Percentiles rank a stretch among this genome's conserved stretches.
These are phyloP conservation scores for Rhynchopsitta pachyrhyncha DNA, from an alignment of 2,113 vertebrate genomes.

Conservation along the genomic window DNA sequence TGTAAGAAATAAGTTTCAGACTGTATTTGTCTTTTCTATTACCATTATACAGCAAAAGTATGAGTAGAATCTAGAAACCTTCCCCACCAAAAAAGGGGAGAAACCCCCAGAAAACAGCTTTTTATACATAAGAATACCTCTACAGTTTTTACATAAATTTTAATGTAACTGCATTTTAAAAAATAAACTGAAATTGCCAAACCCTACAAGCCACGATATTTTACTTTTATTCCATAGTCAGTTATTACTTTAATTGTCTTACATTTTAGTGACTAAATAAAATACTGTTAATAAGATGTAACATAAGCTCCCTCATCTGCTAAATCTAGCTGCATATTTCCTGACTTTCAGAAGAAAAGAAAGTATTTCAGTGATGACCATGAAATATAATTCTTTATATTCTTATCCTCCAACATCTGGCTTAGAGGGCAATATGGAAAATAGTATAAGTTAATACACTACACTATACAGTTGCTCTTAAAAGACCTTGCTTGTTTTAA, in stretches of 20 bases:
- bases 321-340: background rate
- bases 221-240: background rate
- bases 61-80: background rate
- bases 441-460: background rate
- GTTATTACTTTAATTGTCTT: background rate
- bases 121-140: background rate
- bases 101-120: fast-evolving
- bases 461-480: background rate
- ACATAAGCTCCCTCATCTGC: background rate
- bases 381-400: background rate
- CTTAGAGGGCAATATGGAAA: background rate
- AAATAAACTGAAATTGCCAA: background rate
- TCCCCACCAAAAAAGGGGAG: background rate
- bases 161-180: background rate
- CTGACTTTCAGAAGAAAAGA: background rate
- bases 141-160: background rate
- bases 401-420: background rate
- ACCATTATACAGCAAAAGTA: background rate
- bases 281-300: background rate
- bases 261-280: background rate
- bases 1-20: background rate
- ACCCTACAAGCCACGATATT: background rate
- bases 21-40: background rate
- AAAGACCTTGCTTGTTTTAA: background rate
- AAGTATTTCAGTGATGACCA: background rate